phyloP scores from a whole-genome alignment of 2,797 vertebrate species.

The Gallinago solitaria region DNA sequence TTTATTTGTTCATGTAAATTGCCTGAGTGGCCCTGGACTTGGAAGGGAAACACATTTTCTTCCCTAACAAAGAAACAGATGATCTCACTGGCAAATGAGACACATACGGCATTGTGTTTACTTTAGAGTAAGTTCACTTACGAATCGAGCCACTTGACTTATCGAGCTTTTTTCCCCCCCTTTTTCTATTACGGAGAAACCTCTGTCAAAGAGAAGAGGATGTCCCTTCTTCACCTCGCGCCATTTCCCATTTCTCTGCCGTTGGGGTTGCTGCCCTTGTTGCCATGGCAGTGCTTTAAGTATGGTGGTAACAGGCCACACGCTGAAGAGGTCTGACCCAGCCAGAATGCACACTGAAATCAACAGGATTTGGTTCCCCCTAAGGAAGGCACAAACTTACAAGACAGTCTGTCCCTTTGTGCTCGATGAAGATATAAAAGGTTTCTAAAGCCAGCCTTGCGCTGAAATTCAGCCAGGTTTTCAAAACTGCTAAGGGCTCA shows the following conservation, averaged over 20 bases:
- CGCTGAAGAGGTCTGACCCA: neutral
- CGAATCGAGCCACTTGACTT: constrained; percentile 63
- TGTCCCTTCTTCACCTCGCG: neutral
- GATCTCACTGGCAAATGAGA: constrained; percentile 64
- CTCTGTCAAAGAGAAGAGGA: neutral
- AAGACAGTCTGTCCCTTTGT: constrained; percentile 21
- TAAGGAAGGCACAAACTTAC: constrained; percentile 3
- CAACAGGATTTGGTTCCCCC: constrained; percentile 7
- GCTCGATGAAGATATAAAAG: neutral
- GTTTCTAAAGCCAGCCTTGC: neutral
- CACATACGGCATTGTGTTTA: constrained; percentile 36
- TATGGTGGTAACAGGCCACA: neutral
- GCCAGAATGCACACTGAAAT: neutral
- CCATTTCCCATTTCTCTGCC: neutral
- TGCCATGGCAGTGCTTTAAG: constrained; percentile 18
- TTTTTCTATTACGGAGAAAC: neutral
- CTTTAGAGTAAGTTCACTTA: constrained; percentile 35
- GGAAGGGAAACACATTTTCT: constrained; percentile 62
- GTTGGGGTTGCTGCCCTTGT: neutral
- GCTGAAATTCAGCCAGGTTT: constrained; percentile 1
- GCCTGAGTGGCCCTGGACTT: constrained; percentile 47
- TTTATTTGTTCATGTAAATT: constrained; percentile 72
- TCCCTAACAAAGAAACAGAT: constrained; percentile 68
- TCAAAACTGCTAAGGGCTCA: neutral
- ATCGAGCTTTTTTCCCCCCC: fast-evolving